Base-by-base conservation (phyloP, 2,797 vertebrate species). In the Aeoliscus strigatus region DNA sequence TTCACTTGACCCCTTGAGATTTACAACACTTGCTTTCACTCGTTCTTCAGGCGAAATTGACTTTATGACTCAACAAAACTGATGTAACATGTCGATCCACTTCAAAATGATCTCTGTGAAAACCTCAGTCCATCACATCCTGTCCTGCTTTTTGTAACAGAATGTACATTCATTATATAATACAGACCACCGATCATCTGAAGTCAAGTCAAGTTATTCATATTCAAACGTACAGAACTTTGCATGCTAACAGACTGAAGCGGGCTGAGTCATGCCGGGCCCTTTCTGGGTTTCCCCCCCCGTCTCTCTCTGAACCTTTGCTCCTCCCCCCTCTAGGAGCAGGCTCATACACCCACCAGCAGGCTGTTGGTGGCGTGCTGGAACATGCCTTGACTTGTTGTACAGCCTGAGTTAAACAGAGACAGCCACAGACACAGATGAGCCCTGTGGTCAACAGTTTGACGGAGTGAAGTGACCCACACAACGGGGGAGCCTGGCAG, bases 361-460 rank as follows among this genome's bases (percentile, higher is more conserved):
- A 39, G 60, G 85, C 82, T 81, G 82, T 55, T 66, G 71, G 73
- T 75, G 81, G 77, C 68, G 27, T 73, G 70, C 71, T 79, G 73
- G 82, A 87, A 89, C 87, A 88, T 90, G 88, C 74, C 88, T 89
- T 85, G 84, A 88, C 88, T 88, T 89, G 88, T 89, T 84, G 85
- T 75, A 64, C 77, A 63, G 80, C 67, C 75, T 69, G 68, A 45
- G 33, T 41, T 56, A 40, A 46, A 46, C 47, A 68, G 49, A 56
- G 51, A 45, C 18, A 50, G 45, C 12, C 14, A 53, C 14, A 29
- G 23, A 25, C 24, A 28, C 16, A 40, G 42, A 48, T 64, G 58
- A 67, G 51, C 45, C 72, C 61, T 57, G 61, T 76, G 80, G 75
- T 86, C 84, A 83, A 61, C 75, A 51, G 47, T 60, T 59, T 58